Evolutionary conservation across 2,113 vertebrate species (phyloP).

Genomic region (Microtus richardsoni): DNA sequence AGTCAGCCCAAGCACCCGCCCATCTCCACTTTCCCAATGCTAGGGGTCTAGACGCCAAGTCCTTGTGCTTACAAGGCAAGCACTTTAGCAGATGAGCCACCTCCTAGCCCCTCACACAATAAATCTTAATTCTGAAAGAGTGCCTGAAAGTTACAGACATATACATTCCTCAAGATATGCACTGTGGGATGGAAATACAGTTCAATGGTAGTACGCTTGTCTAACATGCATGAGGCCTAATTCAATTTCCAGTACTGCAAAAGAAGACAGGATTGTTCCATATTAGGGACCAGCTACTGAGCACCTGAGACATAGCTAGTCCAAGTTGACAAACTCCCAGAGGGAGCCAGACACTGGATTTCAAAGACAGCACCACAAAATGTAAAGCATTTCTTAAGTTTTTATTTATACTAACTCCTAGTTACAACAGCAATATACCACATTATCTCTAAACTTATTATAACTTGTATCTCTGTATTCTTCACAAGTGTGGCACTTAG

Average conservation of each 20-base stretch:
- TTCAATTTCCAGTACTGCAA: background rate
- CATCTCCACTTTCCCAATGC: background rate
- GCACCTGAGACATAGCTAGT: background rate
- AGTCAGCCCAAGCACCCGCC: background rate
- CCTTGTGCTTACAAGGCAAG: background rate
- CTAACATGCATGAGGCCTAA: background rate
- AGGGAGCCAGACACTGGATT: background rate
- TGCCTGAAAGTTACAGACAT: background rate
- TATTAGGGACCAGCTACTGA: background rate
- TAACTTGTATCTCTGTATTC: constrained; percentile 1
- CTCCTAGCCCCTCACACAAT: background rate
- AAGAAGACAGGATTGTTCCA: background rate
- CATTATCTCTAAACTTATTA: background rate
- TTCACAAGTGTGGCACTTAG: background rate
- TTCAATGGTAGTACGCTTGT: background rate
- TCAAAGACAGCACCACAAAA: background rate
- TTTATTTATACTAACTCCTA: background rate
- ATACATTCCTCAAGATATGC: background rate
- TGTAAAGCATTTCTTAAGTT: background rate
- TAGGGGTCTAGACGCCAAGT: background rate
- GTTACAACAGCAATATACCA: background rate
- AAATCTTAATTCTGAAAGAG: background rate
- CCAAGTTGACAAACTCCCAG: background rate
- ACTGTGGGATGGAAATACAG: background rate
- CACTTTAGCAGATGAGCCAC: background rate